Evolutionary conservation across 2,113 vertebrate genomes (phyloP).

Genomic region (Probosciger aterrimus): DNA sequence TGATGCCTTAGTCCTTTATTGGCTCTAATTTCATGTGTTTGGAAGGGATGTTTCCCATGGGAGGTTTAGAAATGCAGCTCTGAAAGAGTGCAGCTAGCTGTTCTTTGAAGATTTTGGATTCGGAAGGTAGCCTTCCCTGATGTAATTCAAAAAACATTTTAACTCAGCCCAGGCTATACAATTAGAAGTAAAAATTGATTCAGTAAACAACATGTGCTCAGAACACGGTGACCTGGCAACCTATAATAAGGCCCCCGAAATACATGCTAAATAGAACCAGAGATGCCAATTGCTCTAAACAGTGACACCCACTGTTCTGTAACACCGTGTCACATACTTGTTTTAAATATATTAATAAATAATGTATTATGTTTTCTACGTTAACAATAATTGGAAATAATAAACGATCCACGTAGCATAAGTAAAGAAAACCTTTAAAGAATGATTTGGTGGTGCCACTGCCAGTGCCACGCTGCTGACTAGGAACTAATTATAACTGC

Average conservation of each 20-base stretch:
- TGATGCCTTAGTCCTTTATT: background rate
- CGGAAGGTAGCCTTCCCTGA: background rate
- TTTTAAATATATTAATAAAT: background rate
- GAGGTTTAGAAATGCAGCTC: background rate
- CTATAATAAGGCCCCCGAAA: background rate
- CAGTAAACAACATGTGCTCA: background rate
- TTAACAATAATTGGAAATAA: background rate
- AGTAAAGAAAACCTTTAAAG: background rate
- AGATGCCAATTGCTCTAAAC: background rate
- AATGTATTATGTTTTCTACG: background rate
- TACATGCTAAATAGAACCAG: background rate
- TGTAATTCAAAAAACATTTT: background rate
- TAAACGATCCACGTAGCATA: background rate
- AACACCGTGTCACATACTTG: background rate
- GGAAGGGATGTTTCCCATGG: background rate
- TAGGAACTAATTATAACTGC: background rate
- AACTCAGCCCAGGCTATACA: background rate
- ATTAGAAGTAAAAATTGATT: slow-evolving; percentile 2
- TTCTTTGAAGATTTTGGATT: background rate
- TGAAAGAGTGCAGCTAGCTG: background rate
- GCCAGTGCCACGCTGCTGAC: background rate
- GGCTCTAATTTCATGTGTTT: background rate
- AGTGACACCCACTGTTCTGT: background rate
- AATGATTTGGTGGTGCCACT: background rate
- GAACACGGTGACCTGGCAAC: background rate